Evolutionary conservation across 2,113 vertebrate genomes (phyloP).

Genomic region (Bettongia penicillata): DNA sequence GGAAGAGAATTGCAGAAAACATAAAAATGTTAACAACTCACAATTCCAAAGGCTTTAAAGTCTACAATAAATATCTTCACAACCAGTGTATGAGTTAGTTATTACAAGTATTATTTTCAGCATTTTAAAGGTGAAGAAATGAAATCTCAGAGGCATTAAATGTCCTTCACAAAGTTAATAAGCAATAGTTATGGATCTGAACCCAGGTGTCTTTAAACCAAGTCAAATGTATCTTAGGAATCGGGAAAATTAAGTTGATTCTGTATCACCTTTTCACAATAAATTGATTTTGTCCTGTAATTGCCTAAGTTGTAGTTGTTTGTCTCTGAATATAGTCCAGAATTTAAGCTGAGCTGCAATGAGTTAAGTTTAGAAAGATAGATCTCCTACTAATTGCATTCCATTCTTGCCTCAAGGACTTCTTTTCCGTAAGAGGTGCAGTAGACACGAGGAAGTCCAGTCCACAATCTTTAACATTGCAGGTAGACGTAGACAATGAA

Average conservation of each 20-base stretch:
- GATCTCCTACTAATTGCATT: not conserved
- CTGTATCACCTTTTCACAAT: not conserved
- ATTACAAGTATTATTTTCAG: not conserved
- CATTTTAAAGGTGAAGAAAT: not conserved
- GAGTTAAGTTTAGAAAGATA: not conserved
- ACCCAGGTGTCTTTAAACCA: not conserved
- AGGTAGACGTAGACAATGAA: not conserved
- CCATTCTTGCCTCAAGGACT: not conserved
- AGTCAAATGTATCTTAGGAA: not conserved
- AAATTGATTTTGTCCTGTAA: not conserved
- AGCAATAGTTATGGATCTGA: not conserved
- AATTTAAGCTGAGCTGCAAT: not conserved
- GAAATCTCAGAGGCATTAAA: not conserved
- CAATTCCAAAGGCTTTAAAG: no score
- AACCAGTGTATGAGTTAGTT: not conserved
- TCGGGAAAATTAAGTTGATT: not conserved
- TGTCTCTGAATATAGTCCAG: not conserved
- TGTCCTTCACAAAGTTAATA: not conserved
- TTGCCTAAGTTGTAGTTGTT: not conserved
- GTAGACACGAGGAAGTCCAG: not conserved
- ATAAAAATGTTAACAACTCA: no score
- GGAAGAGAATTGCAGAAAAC: no score
- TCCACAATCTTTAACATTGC: no score
- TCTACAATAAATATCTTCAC: not conserved
- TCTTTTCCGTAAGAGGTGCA: not conserved